phyloP scores from a whole-genome alignment of 1,140 invertebrate genomes.

The Macrocentrus cingulum region DNA sequence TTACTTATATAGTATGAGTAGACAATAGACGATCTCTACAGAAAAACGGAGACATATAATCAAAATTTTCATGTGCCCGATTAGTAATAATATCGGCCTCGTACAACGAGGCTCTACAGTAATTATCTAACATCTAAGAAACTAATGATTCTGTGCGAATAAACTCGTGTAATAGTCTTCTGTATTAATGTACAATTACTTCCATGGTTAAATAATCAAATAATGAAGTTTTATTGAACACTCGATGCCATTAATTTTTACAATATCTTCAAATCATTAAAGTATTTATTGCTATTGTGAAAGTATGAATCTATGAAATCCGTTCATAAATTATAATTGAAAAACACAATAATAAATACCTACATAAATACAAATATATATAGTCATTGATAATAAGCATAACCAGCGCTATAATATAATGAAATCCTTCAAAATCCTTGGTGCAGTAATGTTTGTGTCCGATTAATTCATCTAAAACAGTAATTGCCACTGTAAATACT shows the following conservation, averaged over 20 bases:
- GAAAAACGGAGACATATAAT: background rate
- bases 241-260: background rate
- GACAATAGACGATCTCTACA: background rate
- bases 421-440: background rate
- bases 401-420: background rate
- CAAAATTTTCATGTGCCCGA: constrained; percentile 10
- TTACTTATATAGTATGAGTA: no score
- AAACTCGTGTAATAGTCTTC: no score
- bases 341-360: no score
- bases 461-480: constrained; percentile 27
- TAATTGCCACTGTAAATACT: constrained; percentile 50
- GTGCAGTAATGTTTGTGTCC: constrained; percentile 13
- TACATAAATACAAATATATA: background rate
- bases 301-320: background rate
- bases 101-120: constrained; percentile 9
- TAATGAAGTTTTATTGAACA: background rate
- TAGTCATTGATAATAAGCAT: background rate
- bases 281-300: background rate
- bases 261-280: background rate
- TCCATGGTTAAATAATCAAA: background rate
- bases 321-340: no score
- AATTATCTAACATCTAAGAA: background rate
- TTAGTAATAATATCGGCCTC: background rate
- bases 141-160: background rate
- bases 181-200: no score